Evolutionary conservation across 2,797 vertebrate genomes (phyloP).

Genomic region (Rhinogobio ventralis): DNA sequence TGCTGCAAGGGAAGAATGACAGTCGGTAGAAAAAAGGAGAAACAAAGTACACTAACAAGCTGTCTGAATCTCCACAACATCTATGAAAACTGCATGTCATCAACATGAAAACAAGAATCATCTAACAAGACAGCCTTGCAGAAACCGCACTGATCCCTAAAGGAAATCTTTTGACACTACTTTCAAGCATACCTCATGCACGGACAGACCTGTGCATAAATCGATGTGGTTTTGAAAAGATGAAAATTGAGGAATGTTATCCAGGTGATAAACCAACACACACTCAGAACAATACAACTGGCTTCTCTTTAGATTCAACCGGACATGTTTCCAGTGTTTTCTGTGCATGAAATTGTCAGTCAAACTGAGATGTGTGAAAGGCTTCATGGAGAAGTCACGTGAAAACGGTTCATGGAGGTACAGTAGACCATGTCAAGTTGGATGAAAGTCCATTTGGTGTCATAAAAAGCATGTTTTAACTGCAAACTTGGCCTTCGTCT

Average conservation of each 20-base stretch:
- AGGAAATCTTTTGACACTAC: not conserved
- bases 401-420: not conserved
- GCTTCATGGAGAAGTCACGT: not conserved
- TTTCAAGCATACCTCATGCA: not conserved
- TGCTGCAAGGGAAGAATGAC: not conserved
- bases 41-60: constrained; percentile 25
- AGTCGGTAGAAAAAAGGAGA: not conserved
- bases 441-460: not conserved
- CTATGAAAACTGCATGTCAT: constrained; percentile 16
- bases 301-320: not conserved
- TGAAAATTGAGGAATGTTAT: not conserved
- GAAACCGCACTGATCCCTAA: not conserved
- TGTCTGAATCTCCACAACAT: not conserved
- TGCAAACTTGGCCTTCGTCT: not conserved
- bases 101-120: constrained; percentile 16
- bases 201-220: not conserved
- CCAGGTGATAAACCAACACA: not conserved
- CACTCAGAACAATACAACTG: not conserved
- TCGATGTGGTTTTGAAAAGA: not conserved
- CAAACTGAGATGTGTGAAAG: not conserved
- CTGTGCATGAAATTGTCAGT: not conserved
- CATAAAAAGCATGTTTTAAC: not conserved
- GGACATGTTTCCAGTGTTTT: not conserved
- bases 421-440: not conserved
- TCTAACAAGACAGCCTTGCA: not conserved